Base-by-base conservation (phyloP, 2,797 vertebrate species). In the Myoxocephalus aenaeus region DNA sequence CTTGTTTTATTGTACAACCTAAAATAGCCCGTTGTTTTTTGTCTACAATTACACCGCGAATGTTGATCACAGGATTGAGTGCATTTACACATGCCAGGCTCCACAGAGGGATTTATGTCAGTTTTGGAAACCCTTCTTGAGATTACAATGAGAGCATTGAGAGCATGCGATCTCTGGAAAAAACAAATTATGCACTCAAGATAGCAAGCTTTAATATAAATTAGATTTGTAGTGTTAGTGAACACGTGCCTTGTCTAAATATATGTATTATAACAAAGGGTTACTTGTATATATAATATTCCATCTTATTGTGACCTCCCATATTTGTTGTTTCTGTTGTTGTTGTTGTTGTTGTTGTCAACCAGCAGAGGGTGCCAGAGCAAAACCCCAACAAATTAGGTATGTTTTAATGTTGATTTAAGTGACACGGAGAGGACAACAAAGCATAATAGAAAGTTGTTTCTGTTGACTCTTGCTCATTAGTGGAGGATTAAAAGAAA, bases 311-410 rank as follows among this genome's bases (percentile, higher is more conserved):
- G 13, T 10, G 17, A 51, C 3, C 1, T 27, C 12, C 7, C 12
- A 4, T 56, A 8, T 48, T 48, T 48, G 7, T 48, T 48, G 27
- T 44, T 10, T 14, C 29, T 59, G 20, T 40, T 51, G 40, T 50
- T 70, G 38, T 68, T 27, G 38, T 20, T 56, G 25, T 56, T 13
- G n/a, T 15, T 2, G 6, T 12, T 10, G 22, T 18, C 3, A 3
- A 3, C 61, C 80, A 73, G 70, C 58, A 80, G 80, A 71, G 70
- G 73, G 70, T 3, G 46, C 65, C 80, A 65, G 40, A 62, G 18
- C 27, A 32, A n/a, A 42, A n/a, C 38, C 46, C 17, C 2, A n/a
- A 5, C 9, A 17, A 42, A 42, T 27, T 12, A 17, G 0, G 18
- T 32, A 4, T 69, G 27, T 51, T 69, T 62, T 27, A 20, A 51